Percentiles rank a stretch among this genome's conserved stretches.
These are phyloP conservation scores for Tachycineta bicolor DNA, from an alignment of 2,113 vertebrate species.

Conservation along the genomic window DNA sequence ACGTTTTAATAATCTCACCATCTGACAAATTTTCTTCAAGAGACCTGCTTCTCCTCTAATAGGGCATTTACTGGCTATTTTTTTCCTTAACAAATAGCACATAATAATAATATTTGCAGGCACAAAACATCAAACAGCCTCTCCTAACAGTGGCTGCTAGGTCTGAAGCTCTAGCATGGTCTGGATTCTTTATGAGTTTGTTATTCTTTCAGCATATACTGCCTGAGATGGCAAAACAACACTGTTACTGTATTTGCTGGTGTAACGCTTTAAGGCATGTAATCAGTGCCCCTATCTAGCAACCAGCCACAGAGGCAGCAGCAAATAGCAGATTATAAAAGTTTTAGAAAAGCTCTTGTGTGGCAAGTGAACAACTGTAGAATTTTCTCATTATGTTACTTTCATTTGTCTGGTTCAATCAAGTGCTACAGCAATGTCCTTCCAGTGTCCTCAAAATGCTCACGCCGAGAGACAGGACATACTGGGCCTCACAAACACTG, in stretches of 20 bases:
- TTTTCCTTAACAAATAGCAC: slow-evolving; percentile 48
- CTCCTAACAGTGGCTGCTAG: not conserved
- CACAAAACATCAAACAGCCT: slow-evolving; percentile 64
- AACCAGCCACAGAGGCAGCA: not conserved
- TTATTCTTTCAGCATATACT: not conserved
- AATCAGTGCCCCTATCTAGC: not conserved
- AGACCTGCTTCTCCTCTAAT: slow-evolving; percentile 36
- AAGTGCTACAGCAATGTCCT: not conserved
- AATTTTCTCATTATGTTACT: not conserved
- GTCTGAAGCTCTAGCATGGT: slow-evolving; percentile 27
- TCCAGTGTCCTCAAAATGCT: not conserved
- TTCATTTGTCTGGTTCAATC: not conserved
- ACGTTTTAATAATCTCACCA: slow-evolving; percentile 29
- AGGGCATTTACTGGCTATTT: slow-evolving; percentile 37
- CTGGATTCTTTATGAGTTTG: slow-evolving; percentile 2
- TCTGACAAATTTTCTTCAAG: slow-evolving; percentile 56
- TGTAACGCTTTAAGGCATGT: not conserved
- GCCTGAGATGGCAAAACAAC: not conserved
- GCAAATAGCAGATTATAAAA: not conserved
- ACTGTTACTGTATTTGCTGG: not conserved
- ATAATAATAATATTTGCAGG: slow-evolving; percentile 59
- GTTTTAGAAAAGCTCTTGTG: not conserved
- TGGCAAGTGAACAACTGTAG: not conserved
- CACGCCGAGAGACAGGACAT: not conserved
- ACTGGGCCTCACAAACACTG: not conserved